Percentiles rank a stretch among this genome's conserved stretches.
Conservation (phyloP, 2,888 invertebrate species). For the Cephus runcator region DNA sequence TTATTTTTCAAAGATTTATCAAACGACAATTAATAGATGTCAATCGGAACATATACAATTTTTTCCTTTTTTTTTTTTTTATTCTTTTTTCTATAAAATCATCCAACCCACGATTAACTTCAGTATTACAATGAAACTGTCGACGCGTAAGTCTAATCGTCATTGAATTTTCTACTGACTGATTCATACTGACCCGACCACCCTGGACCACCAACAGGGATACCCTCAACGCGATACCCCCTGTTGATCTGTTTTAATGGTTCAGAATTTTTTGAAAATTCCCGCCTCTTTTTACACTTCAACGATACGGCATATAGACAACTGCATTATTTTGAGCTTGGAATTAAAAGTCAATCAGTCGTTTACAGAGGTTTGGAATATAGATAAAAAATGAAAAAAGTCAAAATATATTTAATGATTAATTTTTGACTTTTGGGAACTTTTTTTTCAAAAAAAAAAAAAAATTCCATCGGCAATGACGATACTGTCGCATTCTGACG, state of each 20-base stretch:
- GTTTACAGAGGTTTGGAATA: background rate
- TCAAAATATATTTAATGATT: background rate
- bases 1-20: background rate
- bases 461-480: background rate
- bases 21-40: background rate
- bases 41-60: background rate
- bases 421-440: background rate
- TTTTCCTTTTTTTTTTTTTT: background rate
- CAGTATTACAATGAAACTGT: background rate
- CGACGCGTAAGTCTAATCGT: background rate
- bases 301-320: background rate
- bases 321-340: background rate
- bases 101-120: background rate
- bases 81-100: background rate
- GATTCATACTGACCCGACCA: background rate
- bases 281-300: background rate
- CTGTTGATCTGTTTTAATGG: background rate
- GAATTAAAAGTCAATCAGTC: background rate
- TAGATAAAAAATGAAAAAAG: background rate
- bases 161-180: background rate
- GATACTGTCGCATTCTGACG: constrained; percentile 57
- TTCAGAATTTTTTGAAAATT: background rate
- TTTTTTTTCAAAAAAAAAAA: background rate
- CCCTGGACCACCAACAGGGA: background rate
- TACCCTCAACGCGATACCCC: background rate